Evolutionary conservation across 2,888 invertebrate species (phyloP).

Genomic region (Ypsolopha sequella): DNA sequence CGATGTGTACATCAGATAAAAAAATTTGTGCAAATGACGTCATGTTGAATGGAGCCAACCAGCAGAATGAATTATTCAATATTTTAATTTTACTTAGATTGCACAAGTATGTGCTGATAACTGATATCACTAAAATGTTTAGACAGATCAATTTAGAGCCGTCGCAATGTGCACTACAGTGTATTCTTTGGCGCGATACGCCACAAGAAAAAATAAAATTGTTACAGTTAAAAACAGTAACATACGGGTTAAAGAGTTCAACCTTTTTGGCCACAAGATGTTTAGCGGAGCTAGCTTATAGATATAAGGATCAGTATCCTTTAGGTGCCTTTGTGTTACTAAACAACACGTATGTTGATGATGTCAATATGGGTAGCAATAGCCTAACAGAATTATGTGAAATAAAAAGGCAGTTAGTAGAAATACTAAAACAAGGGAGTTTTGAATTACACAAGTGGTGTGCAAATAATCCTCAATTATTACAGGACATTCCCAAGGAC

Average conservation of each 20-base stretch:
- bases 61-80: constrained; percentile 12
- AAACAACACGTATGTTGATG: no score
- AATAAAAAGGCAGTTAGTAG: no score
- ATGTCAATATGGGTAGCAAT: no score
- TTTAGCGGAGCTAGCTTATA: not conserved
- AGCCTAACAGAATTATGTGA: no score
- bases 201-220: not conserved
- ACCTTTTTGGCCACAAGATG: not conserved
- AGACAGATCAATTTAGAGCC: constrained; percentile 6
- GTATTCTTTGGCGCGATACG: not conserved
- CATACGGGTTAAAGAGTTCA: not conserved
- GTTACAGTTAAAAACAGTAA: not conserved
- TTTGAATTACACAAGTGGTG: no score
- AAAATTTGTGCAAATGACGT: constrained; percentile 9
- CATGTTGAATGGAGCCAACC: constrained; percentile 7
- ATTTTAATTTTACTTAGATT: constrained; percentile 11
- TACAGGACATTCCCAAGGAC: no score
- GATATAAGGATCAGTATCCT: no score
- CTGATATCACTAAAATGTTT: constrained; percentile 15
- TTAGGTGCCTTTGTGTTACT: no score
- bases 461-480: no score
- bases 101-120: constrained; percentile 6
- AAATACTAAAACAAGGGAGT: no score
- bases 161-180: constrained; percentile 3
- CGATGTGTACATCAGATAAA: constrained; percentile 3